These are phyloP conservation scores for Entelurus aequoreus DNA, from an alignment of 2,113 vertebrate genomes.

Conservation along the genomic window DNA sequence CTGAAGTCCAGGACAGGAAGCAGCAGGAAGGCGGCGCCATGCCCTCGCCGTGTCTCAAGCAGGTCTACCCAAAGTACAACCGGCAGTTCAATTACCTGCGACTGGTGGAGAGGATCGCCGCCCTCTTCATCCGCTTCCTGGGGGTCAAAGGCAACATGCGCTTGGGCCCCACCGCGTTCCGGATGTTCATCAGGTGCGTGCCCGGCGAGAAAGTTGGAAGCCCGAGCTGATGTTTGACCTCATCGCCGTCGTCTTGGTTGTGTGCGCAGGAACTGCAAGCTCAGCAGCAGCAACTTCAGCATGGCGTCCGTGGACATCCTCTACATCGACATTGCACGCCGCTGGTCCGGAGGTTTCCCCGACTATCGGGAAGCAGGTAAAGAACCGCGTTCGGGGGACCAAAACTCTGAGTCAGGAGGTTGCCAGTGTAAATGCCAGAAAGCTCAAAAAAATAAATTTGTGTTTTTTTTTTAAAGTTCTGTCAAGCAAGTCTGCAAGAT, in stretches of 20 bases:
- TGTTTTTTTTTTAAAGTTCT: too few species aligned
- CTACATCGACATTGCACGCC: slow-evolving; percentile 94
- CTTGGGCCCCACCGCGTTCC: slow-evolving; percentile 88
- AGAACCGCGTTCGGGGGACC: too few species aligned
- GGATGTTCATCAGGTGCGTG: slow-evolving; percentile 87
- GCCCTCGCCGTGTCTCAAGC: slow-evolving; percentile 88
- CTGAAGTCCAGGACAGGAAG: slow-evolving; percentile 35
- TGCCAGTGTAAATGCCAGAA: too few species aligned
- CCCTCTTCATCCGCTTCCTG: slow-evolving; percentile 89
- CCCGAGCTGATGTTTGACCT: background rate
- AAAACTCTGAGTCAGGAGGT: background rate
- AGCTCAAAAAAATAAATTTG: too few species aligned
- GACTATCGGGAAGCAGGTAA: slow-evolving; percentile 86
- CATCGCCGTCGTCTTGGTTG: background rate
- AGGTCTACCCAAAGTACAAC: slow-evolving; percentile 93
- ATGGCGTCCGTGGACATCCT: slow-evolving; percentile 96
- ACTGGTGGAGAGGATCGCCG: slow-evolving; percentile 82
- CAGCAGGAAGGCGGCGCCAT: slow-evolving; percentile 41
- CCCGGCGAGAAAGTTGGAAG: background rate
- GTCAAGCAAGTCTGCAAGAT: too few species aligned
- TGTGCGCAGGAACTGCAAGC: slow-evolving; percentile 82
- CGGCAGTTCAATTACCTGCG: slow-evolving; percentile 87
- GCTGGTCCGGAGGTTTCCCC: slow-evolving; percentile 74
- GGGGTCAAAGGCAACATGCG: slow-evolving; percentile 89
- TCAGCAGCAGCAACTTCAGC: slow-evolving; percentile 84